Conservation (phyloP, 2,113 vertebrate species). For the Scomber japonicus region DNA sequence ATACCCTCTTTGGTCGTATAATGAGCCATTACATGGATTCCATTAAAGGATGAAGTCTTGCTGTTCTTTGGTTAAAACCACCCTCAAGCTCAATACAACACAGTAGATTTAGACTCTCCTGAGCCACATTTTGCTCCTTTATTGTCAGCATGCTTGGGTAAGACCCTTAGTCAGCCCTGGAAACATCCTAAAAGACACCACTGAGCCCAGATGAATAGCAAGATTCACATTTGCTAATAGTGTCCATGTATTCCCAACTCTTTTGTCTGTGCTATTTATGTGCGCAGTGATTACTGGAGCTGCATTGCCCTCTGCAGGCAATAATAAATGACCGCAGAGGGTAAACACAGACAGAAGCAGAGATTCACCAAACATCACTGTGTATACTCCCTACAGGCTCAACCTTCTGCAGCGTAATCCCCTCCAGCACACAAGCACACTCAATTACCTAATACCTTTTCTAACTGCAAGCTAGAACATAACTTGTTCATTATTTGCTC, state of each 20-base stretch:
- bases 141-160: slow-evolving; percentile 21
- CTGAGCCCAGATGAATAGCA: slow-evolving; percentile 29
- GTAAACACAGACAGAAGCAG: background rate
- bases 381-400: slow-evolving; percentile 8
- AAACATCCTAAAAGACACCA: slow-evolving; percentile 39
- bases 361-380: background rate
- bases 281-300: slow-evolving; percentile 25
- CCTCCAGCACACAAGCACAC: slow-evolving; percentile 45
- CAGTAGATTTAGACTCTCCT: background rate
- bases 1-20: slow-evolving; percentile 31
- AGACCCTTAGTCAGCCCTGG: slow-evolving; percentile 11
- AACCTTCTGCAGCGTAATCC: slow-evolving; percentile 29
- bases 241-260: background rate
- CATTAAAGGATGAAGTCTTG: slow-evolving; percentile 35
- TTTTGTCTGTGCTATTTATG: background rate
- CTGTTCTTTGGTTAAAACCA: slow-evolving; percentile 34
- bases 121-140: slow-evolving; percentile 15
- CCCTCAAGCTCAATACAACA: background rate
- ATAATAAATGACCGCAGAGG: background rate
- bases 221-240: slow-evolving; percentile 2
- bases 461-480: slow-evolving; percentile 15
- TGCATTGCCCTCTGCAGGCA: slow-evolving; percentile 72
- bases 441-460: slow-evolving; percentile 50
- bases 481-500: slow-evolving; percentile 37
- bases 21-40: slow-evolving; percentile 35